Evolutionary conservation across 2,113 vertebrate species (phyloP).

Genomic region (Laticauda laticaudata): DNA sequence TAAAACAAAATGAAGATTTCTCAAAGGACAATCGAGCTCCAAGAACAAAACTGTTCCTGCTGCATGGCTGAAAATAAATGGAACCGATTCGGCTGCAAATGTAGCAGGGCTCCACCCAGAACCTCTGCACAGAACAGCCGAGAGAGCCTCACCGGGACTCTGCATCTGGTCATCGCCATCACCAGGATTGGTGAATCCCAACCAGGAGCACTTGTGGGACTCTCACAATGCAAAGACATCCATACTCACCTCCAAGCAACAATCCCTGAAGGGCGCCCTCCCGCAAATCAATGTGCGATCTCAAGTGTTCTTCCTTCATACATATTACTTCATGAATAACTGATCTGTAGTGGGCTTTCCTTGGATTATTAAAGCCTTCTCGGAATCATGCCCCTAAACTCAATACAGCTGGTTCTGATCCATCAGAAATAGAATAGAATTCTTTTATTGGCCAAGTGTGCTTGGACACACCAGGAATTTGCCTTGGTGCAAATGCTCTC

Average conservation of each 20-base stretch:
- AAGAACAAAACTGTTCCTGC: background rate
- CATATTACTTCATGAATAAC: background rate
- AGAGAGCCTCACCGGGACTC: background rate
- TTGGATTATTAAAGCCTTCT: background rate
- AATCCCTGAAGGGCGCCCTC: background rate
- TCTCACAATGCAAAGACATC: background rate
- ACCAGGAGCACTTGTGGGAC: background rate
- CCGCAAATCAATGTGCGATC: background rate
- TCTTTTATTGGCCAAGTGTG: too few relatives aligned
- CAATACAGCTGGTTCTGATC: background rate
- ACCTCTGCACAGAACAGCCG: background rate
- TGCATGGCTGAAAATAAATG: background rate
- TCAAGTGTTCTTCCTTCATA: background rate
- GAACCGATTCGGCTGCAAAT: background rate
- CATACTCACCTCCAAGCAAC: background rate
- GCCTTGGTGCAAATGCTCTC: too few relatives aligned
- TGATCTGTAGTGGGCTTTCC: background rate
- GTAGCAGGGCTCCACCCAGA: background rate
- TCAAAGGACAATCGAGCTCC: background rate
- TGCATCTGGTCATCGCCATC: background rate
- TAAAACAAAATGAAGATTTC: background rate
- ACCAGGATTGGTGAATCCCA: background rate
- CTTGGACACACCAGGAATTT: too few relatives aligned
- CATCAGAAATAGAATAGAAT: background rate
- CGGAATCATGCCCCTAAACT: background rate